These are phyloP conservation scores for Pachypanchax playfairii DNA, from an alignment of 2,113 vertebrate genomes.

Conservation along the genomic window DNA sequence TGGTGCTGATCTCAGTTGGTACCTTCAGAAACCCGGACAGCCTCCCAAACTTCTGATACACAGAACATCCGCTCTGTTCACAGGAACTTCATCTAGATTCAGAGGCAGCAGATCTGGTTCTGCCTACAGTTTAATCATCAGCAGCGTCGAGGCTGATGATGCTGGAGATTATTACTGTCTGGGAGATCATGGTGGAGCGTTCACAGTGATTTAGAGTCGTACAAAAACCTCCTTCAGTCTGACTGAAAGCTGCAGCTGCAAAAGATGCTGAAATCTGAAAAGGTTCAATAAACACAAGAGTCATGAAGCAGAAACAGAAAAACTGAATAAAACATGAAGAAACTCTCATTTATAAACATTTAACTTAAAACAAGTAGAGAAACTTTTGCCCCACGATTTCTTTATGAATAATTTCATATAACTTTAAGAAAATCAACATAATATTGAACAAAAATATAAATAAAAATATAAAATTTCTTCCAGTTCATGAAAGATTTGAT, in stretches of 20 bases:
- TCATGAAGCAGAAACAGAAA: neutral
- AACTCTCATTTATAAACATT: neutral
- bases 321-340: neutral
- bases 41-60: conserved; percentile 67
- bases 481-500: neutral
- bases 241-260: conserved; percentile 2
- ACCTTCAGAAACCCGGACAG: conserved; percentile 67
- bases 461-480: neutral
- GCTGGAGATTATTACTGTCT: conserved; percentile 63
- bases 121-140: conserved; percentile 63
- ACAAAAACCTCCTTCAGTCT: conserved; percentile 59
- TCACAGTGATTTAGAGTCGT: conserved; percentile 49
- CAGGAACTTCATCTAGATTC: conserved; percentile 59
- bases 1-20: conserved; percentile 44
- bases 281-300: conserved; percentile 2
- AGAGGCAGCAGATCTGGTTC: conserved; percentile 51
- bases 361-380: neutral
- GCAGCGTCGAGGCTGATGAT: conserved; percentile 47
- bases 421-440: no score
- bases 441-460: neutral
- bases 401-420: neutral
- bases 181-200: rapidly evolving
- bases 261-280: neutral
- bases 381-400: no score
- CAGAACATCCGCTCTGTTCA: rapidly evolving